phyloP scores from a whole-genome alignment of 2,797 vertebrate genomes.

The Sebastiscus albofasciatus region DNA sequence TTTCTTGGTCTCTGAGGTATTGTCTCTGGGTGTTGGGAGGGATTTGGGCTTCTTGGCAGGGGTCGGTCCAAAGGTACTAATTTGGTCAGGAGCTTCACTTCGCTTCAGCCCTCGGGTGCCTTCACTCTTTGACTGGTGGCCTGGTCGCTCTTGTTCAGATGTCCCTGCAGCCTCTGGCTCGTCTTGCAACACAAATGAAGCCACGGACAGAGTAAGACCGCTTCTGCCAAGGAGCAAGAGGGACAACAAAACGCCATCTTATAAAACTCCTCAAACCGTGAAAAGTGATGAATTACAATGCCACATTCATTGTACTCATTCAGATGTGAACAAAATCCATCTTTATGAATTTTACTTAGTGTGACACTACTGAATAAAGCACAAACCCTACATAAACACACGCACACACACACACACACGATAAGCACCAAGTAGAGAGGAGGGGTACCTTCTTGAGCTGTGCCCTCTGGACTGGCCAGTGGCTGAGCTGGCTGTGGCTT shows the following conservation, averaged over 20 bases:
- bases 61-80: conserved; percentile 91
- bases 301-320: conserved; percentile 32
- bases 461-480: conserved; percentile 97
- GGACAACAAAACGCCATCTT: conserved; percentile 49
- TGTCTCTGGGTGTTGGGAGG: conserved; percentile 78
- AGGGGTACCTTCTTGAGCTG: conserved; percentile 97
- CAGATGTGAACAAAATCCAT: conserved; percentile 25
- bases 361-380: neutral
- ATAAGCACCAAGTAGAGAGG: conserved; percentile 77
- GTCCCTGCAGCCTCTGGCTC: conserved; percentile 91
- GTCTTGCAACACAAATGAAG: conserved; percentile 91
- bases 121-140: conserved; percentile 93
- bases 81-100: conserved; percentile 94
- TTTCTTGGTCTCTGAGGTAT: conserved; percentile 87
- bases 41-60: conserved; percentile 96
- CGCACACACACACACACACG: conserved; percentile 73
- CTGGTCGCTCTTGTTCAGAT: conserved; percentile 91
- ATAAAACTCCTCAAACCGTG: neutral
- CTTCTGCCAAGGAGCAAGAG: conserved; percentile 84
- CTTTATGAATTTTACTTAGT: neutral
- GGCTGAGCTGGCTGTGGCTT: conserved; percentile 97
- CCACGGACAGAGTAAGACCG: conserved; percentile 90
- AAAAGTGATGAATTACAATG: conserved; percentile 9
- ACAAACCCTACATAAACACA: conserved; percentile 43
- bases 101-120: conserved; percentile 93